Base-by-base conservation (phyloP, 2,797 vertebrate species). In the Mycteria americana region DNA sequence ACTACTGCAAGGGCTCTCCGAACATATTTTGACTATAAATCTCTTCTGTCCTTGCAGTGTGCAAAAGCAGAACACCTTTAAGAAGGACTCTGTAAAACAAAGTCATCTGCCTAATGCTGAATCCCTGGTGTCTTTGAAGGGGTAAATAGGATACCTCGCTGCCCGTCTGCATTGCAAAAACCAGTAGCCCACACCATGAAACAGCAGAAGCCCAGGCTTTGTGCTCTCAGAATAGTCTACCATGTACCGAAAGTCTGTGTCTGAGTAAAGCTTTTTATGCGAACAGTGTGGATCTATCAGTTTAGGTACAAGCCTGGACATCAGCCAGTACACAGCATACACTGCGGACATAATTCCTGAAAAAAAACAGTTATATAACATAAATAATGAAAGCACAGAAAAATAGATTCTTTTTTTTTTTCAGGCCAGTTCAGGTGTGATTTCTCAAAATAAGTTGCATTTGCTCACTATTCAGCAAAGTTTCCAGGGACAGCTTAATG, bases 1-100 rank as follows among this genome's bases (percentile, higher is more conserved):
- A 22, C 19, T 73, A 11, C 18, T 80, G 41, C 73, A 78, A 88
- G 80, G 68, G n/a, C 19, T 68, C 48, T 83, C 60, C 35, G 19
- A 67, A 41, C 6, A 3, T 37, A 10, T 60, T 88, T 78, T 89
- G 31, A 18, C 79, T 41, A 37, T 53, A 70, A 69, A 85, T 48
- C 48, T 85, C 46, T 45, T 54, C 75, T 39, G 22, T 60, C 51
- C 45, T 85, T 72, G 60, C 37, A 64, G 25, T 27, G 28, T 53
- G 16, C 37, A 91, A 74, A 89, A 93, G 31, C 56, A 88, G 57
- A 92, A 62, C 46, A 63, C 13, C 13, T 70, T 84, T 33, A 75
- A 28, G 59, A 82, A 72, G 45, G 50, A 33, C 23, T 57, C 39
- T 19, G 37, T 60, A 50, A 74, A 89, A n/a, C 12, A 54, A 89